Conservation (phyloP, 1,140 invertebrate species). For the Tribolium castaneum region DNA sequence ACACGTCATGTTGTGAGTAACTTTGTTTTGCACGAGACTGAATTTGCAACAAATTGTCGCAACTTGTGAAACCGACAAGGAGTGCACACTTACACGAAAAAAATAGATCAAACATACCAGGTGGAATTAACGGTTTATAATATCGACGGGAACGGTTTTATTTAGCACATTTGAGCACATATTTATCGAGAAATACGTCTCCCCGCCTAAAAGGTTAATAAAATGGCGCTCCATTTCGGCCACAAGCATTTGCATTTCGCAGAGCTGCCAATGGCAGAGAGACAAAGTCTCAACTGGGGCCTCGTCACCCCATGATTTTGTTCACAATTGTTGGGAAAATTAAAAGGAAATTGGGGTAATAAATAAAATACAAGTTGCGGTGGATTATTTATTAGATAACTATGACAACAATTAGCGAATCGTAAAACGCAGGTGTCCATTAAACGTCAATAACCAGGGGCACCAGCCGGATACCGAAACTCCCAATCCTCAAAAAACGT, state of each 20-base stretch:
- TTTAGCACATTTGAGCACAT: conserved; percentile 43
- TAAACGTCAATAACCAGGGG: not conserved
- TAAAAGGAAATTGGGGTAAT: not conserved
- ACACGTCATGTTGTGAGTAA: conserved; percentile 19
- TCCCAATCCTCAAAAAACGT: not conserved
- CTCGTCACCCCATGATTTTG: not conserved
- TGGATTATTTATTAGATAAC: not conserved
- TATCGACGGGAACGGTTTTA: conserved; percentile 4
- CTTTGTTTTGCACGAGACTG: not conserved
- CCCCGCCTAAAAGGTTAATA: conserved; percentile 68
- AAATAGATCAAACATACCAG: not conserved
- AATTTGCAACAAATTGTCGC: conserved; percentile 7
- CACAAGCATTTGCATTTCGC: conserved; percentile 37
- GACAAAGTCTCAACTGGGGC: not conserved
- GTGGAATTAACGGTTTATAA: conserved; percentile 5
- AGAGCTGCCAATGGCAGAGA: not conserved
- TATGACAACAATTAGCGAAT: not conserved
- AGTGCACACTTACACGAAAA: not conserved
- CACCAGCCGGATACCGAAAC: not conserved
- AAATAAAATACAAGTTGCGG: not conserved
- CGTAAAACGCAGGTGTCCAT: not conserved
- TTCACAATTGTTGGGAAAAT: not conserved
- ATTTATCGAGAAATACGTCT: conserved; percentile 56
- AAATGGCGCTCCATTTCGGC: conserved; percentile 66
- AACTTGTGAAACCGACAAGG: not conserved